Conservation (phyloP, 2,888 invertebrate genomes). For the Drosophila anomalata region DNA sequence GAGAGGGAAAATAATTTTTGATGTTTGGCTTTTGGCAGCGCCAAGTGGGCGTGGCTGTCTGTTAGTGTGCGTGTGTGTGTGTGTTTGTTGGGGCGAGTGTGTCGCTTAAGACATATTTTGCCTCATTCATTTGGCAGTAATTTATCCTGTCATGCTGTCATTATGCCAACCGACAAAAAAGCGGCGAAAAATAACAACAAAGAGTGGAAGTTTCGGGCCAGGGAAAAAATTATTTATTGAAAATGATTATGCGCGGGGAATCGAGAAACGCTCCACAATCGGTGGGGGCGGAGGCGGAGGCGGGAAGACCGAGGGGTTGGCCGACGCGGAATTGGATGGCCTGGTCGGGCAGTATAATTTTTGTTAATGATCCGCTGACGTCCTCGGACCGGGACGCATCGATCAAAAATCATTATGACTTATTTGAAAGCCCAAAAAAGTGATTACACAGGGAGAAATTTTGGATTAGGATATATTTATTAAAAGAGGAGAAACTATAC, state of each 20-base stretch:
- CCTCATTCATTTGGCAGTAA: constrained; percentile 82
- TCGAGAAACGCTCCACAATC: constrained; percentile 35
- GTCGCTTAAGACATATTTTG: constrained; percentile 78
- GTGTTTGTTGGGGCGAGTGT: constrained; percentile 30
- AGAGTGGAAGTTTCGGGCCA: constrained; percentile 33
- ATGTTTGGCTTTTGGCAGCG: constrained; percentile 76
- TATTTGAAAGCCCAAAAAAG: constrained; percentile 51
- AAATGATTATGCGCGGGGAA: constrained; percentile 69
- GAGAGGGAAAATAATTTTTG: constrained; percentile 59
- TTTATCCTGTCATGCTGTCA: constrained; percentile 84
- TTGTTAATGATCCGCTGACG: constrained; percentile 75
- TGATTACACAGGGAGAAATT: constrained; percentile 45
- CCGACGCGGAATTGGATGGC: background rate
- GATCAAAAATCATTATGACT: constrained; percentile 82
- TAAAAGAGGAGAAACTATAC: too few species aligned
- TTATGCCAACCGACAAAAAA: constrained; percentile 76
- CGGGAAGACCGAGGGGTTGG: constrained; percentile 1
- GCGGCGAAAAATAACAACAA: constrained; percentile 48
- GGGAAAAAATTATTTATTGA: constrained; percentile 73
- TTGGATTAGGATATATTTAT: background rate
- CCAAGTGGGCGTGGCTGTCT: constrained; percentile 74
- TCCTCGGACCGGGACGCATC: constrained; percentile 76
- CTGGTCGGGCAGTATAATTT: constrained; percentile 40
- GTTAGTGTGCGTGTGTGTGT: background rate
- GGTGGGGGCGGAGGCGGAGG: constrained; percentile 4